Evolutionary conservation across 2,888 invertebrate species (phyloP).

Genomic region (Heteromyza rotundicornis): DNA sequence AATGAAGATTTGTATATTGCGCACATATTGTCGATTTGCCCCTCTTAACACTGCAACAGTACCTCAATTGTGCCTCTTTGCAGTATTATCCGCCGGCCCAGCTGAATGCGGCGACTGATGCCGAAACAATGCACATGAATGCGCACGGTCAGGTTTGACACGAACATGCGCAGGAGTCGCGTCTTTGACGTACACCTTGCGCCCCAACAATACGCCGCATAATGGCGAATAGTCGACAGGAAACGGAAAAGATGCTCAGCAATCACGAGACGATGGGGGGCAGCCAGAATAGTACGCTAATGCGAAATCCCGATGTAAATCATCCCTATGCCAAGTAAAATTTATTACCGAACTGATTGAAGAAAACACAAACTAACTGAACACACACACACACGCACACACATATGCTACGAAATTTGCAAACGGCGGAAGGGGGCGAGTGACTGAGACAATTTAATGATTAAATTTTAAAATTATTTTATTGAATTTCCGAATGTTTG

Average conservation of each 20-base stretch:
- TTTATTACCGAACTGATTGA: constrained; percentile 14
- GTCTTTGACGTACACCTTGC: constrained; percentile 64
- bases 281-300: constrained; percentile 57
- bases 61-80: constrained; percentile 64
- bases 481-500: too few relatives aligned
- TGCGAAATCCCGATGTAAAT: constrained; percentile 59
- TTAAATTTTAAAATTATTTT: too few relatives aligned
- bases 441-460: too few relatives aligned
- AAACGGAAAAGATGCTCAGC: constrained; percentile 62
- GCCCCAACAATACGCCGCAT: constrained; percentile 62
- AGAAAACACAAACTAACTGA: constrained; percentile 1
- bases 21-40: too few relatives aligned
- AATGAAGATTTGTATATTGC: too few relatives aligned
- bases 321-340: constrained; percentile 58
- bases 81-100: constrained; percentile 87
- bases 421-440: too few relatives aligned
- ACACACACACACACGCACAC: constrained; percentile 19
- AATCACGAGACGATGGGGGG: constrained; percentile 46
- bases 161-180: constrained; percentile 68
- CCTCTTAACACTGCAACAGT: constrained; percentile 47
- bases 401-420: constrained; percentile 10
- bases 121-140: constrained; percentile 81
- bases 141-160: constrained; percentile 88
- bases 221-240: constrained; percentile 63
- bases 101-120: constrained; percentile 72